A percentile compares a stretch with the other conserved stretches of the same genome.
phyloP scores from a whole-genome alignment of 2,113 vertebrate genomes.

The Pogona vitticeps region DNA sequence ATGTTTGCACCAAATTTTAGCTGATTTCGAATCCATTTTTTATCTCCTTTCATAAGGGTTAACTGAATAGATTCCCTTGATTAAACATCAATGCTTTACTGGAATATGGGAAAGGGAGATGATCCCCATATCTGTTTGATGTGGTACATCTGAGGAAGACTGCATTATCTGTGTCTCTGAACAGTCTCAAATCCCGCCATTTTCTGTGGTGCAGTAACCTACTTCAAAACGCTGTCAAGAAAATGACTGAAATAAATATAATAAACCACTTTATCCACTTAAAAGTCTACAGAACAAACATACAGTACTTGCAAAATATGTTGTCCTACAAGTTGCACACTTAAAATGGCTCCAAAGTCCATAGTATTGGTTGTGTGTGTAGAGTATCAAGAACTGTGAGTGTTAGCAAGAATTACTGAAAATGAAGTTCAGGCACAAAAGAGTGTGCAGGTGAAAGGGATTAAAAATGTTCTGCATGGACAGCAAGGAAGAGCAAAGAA shows the following conservation, averaged over 20 bases:
- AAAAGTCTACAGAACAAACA: background rate
- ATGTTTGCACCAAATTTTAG: background rate
- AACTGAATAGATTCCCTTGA: background rate
- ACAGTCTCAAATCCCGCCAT: background rate
- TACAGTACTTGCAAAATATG: background rate
- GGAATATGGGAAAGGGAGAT: background rate
- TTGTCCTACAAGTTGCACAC: background rate
- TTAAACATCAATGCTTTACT: background rate
- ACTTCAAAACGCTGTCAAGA: background rate
- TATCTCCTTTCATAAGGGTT: background rate
- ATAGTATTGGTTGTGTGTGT: background rate
- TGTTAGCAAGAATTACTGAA: background rate
- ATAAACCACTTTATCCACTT: background rate
- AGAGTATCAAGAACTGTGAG: background rate
- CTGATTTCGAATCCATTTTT: background rate
- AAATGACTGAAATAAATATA: background rate
- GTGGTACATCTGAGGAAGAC: background rate
- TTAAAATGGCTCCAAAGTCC: background rate
- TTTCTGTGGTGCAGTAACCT: background rate
- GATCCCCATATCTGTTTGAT: background rate
- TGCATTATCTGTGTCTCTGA: background rate
- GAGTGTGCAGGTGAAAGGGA: background rate
- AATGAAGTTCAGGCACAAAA: background rate
- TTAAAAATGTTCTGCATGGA: background rate
- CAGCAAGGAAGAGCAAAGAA: too few relatives aligned